These are phyloP conservation scores for Melanostoma scalare DNA, from an alignment of 2,888 invertebrate genomes.

Conservation along the genomic window DNA sequence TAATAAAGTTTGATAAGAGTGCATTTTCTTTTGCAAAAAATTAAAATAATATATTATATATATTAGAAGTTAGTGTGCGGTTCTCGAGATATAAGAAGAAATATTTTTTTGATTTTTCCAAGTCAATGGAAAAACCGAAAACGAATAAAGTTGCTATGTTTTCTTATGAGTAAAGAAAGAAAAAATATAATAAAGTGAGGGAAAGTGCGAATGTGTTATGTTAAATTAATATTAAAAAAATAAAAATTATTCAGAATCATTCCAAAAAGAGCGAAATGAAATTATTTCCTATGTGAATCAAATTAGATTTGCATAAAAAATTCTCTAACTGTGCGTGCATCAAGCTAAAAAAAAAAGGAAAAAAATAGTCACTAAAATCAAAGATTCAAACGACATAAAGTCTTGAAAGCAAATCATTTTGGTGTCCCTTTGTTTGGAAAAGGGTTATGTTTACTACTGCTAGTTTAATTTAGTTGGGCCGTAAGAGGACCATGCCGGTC, in stretches of 20 bases:
- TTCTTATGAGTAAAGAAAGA: slow-evolving; percentile 42
- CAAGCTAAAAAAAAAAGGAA: slow-evolving; percentile 16
- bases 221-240: slow-evolving; percentile 40
- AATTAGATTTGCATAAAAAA: no score
- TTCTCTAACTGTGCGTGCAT: neutral
- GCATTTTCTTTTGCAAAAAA: slow-evolving; percentile 42
- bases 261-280: no score
- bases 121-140: slow-evolving; percentile 54
- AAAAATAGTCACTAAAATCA: slow-evolving; percentile 9
- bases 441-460: slow-evolving; percentile 74
- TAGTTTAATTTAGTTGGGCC: slow-evolving; percentile 76
- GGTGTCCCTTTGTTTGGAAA: slow-evolving; percentile 55
- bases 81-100: slow-evolving; percentile 52
- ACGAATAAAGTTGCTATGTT: slow-evolving; percentile 34
- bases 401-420: no score
- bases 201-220: slow-evolving; percentile 57
- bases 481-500: slow-evolving; percentile 84
- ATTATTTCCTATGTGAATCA: no score
- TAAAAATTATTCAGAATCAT: slow-evolving; percentile 1
- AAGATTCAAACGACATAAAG: slow-evolving; percentile 14
- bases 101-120: slow-evolving; percentile 47
- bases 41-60: neutral
- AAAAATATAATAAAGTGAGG: slow-evolving; percentile 18
- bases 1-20: slow-evolving; percentile 39
- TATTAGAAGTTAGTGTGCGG: slow-evolving; percentile 42